Evolutionary conservation across 2,113 vertebrate species (phyloP).

Genomic region (Myodes glareolus): DNA sequence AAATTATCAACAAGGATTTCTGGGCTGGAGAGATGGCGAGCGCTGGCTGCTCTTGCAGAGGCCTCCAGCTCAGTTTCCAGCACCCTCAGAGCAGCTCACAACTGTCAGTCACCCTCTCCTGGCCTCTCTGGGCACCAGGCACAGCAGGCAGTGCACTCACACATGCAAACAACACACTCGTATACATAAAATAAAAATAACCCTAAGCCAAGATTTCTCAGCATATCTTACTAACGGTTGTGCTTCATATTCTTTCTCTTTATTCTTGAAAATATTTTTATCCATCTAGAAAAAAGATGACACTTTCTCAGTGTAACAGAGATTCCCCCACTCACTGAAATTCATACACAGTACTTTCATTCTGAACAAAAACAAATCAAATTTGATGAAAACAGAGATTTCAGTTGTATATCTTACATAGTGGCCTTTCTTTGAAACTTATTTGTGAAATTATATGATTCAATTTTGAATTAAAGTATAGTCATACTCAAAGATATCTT

Average conservation of each 20-base stretch:
- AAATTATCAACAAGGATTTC: neutral
- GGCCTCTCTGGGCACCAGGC: neutral
- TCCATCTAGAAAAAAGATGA: neutral
- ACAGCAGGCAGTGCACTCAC: neutral
- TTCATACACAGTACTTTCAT: constrained; percentile 5
- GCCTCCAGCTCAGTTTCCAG: neutral
- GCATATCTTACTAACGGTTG: neutral
- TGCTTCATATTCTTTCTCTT: neutral
- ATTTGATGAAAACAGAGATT: neutral
- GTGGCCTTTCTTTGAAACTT: neutral
- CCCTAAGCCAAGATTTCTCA: neutral
- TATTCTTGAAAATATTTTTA: constrained; percentile 44
- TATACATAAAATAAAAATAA: neutral
- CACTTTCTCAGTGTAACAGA: neutral
- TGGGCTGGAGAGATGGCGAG: neutral
- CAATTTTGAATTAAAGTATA: constrained; percentile 18
- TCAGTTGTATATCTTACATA: constrained; percentile 5
- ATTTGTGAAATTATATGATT: constrained; percentile 12
- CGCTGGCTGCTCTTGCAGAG: neutral
- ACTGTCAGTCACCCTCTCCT: neutral
- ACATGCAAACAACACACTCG: neutral
- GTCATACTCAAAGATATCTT: neutral
- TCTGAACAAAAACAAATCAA: neutral
- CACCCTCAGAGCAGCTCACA: neutral
- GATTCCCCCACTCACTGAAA: neutral